A percentile compares a stretch with the other conserved stretches of the same genome.
These are phyloP conservation scores for Sesia bembeciformis DNA, from an alignment of 2,888 invertebrate species.

Conservation along the genomic window DNA sequence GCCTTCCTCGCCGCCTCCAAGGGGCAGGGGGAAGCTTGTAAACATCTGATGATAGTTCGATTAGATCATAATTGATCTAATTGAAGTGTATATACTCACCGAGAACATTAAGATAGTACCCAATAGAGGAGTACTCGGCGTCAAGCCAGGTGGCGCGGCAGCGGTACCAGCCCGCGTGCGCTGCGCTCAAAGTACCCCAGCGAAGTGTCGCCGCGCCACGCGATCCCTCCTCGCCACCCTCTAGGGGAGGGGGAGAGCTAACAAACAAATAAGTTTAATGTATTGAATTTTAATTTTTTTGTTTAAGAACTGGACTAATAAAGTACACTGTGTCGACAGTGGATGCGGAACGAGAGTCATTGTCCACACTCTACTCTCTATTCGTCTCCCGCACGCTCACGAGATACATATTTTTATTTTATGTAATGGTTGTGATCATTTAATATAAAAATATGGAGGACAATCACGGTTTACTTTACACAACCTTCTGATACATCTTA, in stretches of 20 bases:
- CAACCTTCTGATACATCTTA: too few relatives aligned
- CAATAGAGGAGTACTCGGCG: constrained; percentile 90
- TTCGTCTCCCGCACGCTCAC: too few relatives aligned
- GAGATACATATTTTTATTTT: too few relatives aligned
- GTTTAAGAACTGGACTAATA: too few relatives aligned
- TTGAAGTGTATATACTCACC: constrained; percentile 75
- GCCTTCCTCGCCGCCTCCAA: constrained; percentile 17
- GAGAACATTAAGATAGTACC: constrained; percentile 91
- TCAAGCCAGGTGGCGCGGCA: constrained; percentile 89
- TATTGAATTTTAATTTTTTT: too few relatives aligned
- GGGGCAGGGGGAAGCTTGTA: constrained; percentile 38
- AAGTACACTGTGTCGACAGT: too few relatives aligned
- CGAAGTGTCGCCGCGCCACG: constrained; percentile 81
- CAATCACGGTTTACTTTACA: too few relatives aligned
- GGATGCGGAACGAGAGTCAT: too few relatives aligned
- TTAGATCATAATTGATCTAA: too few relatives aligned
- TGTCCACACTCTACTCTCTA: too few relatives aligned
- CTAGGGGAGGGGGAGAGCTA: constrained; percentile 42
- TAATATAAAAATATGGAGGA: too few relatives aligned
- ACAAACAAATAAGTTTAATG: background rate
- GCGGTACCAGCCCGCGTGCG: constrained; percentile 95
- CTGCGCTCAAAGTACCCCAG: constrained; percentile 84
- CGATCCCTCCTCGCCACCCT: constrained; percentile 16
- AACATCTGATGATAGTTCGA: background rate
- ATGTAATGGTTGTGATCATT: too few relatives aligned